phyloP scores from a whole-genome alignment of 2,797 vertebrate genomes.

The Harpagifer antarcticus region DNA sequence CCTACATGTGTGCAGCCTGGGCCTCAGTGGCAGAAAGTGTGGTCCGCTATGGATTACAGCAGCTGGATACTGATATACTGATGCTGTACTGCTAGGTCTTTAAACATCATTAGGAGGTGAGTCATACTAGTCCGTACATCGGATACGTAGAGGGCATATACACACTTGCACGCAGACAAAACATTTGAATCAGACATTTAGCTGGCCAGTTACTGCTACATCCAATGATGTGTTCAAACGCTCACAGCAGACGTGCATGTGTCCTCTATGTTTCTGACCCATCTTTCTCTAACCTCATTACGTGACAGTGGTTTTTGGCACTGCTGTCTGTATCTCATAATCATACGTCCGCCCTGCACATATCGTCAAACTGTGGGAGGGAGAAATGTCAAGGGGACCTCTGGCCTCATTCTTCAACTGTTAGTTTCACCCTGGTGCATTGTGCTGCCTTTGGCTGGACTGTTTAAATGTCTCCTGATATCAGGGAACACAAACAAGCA shows the following conservation, averaged over 20 bases:
- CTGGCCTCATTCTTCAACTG: constrained; percentile 66
- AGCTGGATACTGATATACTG: constrained; percentile 15
- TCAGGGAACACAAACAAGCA: constrained; percentile 79
- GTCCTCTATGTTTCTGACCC: constrained; percentile 35
- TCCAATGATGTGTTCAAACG: constrained; percentile 15
- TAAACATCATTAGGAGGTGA: constrained; percentile 19
- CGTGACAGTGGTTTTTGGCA: constrained; percentile 43
- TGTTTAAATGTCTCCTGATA: constrained; percentile 76
- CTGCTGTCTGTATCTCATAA: constrained; percentile 41
- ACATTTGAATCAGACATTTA: constrained; percentile 41
- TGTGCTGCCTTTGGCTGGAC: constrained; percentile 71
- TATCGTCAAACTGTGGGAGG: constrained; percentile 47
- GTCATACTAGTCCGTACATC: not conserved
- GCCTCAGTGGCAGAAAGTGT: constrained; percentile 3
- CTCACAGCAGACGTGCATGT: constrained; percentile 34
- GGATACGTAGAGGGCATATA: not conserved
- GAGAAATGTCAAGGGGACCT: constrained; percentile 60
- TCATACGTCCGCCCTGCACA: constrained; percentile 50
- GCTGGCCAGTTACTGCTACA: constrained; percentile 24
- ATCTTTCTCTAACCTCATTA: constrained; percentile 51
- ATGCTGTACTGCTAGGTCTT: constrained; percentile 13
- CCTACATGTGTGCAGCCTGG: constrained; percentile 16
- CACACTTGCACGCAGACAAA: constrained; percentile 13
- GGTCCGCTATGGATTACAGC: constrained; percentile 3
- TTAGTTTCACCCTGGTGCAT: constrained; percentile 58